Base-by-base conservation (phyloP, 2,113 vertebrate genomes). In the Myrmophylax atrothorax region DNA sequence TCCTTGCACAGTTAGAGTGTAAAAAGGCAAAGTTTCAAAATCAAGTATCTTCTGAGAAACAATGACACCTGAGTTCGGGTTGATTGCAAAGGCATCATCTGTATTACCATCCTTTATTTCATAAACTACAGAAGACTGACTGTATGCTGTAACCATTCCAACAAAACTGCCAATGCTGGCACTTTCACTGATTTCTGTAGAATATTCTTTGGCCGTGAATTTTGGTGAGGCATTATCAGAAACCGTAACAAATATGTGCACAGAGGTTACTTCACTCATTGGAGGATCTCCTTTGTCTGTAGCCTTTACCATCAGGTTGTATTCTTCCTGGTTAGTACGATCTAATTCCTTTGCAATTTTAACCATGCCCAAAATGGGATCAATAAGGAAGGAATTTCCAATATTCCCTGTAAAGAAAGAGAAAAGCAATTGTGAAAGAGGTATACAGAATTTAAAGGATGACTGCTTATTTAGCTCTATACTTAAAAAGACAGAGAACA, bases 161-260 rank as follows among this genome's bases (percentile, higher is more conserved):
- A 99, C 98, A 70, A 99, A 99, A 77, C 97, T 99, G 53, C 99
- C 99, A 29, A 97, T 72, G 46, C 91, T 90, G 24, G 98, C 95
- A 3, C 97, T 97, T 98, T 99, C 99, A 25, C 98, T 99, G 84
- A 99, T 97, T 96, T 99, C 99, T 52, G 98, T 83, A 44, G 99
- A 98, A 66, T 98, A 99, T 47, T 99, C 99, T 89, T 97, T 98
- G 29, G 98, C 96, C 8, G 98, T 97, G 94, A 99, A 99, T 95
- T 98, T 99, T 23, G 99, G 99, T 12, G 98, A 96, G 50, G 99
- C 99, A 3, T 99, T 99, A 94, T 99, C 99, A 38, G 99, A 99
- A 81, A 99, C 72, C 0, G 99, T 99, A 58, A 99, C 98, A 18
- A 95, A 67, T 63, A 99, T 96, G 35, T 97, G 98, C n/a, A 99